A percentile compares a stretch with the other conserved stretches of the same genome.
Evolutionary conservation across 1,140 invertebrate genomes (phyloP).

Genomic region (Lithobius niger): DNA sequence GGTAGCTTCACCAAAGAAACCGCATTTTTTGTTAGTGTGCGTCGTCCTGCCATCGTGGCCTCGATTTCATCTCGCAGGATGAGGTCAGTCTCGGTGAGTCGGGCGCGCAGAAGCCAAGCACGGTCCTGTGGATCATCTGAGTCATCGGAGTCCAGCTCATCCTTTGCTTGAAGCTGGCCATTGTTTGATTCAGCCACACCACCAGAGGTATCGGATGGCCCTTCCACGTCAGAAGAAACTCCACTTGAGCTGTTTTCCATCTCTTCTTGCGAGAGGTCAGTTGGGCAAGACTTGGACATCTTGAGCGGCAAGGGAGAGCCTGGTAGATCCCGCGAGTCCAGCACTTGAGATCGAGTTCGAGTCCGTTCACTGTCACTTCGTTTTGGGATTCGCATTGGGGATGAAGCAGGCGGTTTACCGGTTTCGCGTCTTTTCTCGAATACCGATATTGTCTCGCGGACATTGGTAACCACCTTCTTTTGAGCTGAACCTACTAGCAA

Average conservation of each 20-base stretch:
- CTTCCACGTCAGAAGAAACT: constrained; percentile 69
- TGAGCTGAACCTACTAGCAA: too few relatives aligned
- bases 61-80: not conserved
- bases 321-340: not conserved
- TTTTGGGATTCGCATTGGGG: constrained; percentile 3
- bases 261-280: constrained; percentile 52
- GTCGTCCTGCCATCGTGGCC: constrained; percentile 27
- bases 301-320: constrained; percentile 48
- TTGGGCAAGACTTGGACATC: constrained; percentile 67
- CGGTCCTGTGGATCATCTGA: constrained; percentile 29
- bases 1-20: constrained; percentile 64
- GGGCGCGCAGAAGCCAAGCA: constrained; percentile 25
- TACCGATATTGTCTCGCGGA: constrained; percentile 8
- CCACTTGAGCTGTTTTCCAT: constrained; percentile 75
- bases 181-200: constrained; percentile 11
- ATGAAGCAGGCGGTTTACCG: not conserved
- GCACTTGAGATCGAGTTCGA: constrained; percentile 6
- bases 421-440: constrained; percentile 7
- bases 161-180: not conserved
- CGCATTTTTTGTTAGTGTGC: constrained; percentile 44
- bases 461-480: constrained; percentile 1
- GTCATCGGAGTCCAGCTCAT: constrained; percentile 22
- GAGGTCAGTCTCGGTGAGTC: constrained; percentile 3
- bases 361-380: not conserved
- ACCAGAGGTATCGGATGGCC: not conserved